phyloP scores from a whole-genome alignment of 2,797 vertebrate genomes.

The Darevskia nairensis region DNA sequence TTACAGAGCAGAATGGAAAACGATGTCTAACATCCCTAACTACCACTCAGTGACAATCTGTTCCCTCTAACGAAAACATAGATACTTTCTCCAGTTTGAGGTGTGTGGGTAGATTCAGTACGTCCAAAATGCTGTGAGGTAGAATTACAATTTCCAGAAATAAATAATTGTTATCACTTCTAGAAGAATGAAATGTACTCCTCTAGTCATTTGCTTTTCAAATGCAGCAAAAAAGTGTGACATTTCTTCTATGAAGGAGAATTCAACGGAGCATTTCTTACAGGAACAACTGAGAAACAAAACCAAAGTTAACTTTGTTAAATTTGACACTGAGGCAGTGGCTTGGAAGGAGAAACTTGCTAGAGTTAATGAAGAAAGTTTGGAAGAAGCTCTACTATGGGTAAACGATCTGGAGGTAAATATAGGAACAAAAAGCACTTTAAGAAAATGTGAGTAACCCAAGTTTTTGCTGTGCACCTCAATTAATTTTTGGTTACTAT shows the following conservation, averaged over 20 bases:
- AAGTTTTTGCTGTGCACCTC: background rate
- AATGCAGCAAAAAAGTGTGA: background rate
- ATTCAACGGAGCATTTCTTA: slow-evolving; percentile 62
- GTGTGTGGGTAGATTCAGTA: background rate
- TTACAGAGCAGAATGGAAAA: no score
- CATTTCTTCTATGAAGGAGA: slow-evolving; percentile 36
- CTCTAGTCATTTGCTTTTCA: background rate
- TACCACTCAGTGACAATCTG: background rate
- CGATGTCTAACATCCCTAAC: no score
- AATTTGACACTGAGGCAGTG: slow-evolving; percentile 78
- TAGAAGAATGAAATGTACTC: background rate
- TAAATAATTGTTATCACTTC: background rate
- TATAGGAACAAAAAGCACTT: slow-evolving; percentile 9
- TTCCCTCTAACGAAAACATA: background rate
- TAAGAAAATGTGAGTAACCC: background rate
- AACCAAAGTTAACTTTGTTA: slow-evolving; percentile 84
- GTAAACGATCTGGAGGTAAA: slow-evolving; percentile 82
- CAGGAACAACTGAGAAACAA: slow-evolving; percentile 84
- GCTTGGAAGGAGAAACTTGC: slow-evolving; percentile 79
- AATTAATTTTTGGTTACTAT: background rate
- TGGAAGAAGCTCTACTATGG: slow-evolving; percentile 80
- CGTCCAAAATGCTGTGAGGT: background rate
- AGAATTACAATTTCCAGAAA: background rate
- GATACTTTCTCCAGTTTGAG: background rate
- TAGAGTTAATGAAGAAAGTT: slow-evolving; percentile 79